Percentiles rank a stretch among this genome's conserved stretches.
Evolutionary conservation across 2,888 invertebrate species (phyloP).

Genomic region (Cephus pygmeus): DNA sequence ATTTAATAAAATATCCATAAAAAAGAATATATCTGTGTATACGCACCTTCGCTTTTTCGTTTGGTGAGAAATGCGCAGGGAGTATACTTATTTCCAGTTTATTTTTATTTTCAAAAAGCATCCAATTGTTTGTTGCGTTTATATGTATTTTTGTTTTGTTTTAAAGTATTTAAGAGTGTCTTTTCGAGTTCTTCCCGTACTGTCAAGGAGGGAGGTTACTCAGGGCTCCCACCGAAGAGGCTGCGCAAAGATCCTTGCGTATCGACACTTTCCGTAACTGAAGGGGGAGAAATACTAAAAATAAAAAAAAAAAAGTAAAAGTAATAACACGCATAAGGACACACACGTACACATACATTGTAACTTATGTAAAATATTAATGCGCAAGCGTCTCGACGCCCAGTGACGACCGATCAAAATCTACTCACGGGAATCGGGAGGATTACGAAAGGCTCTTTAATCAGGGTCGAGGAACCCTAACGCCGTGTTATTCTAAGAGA

Average conservation of each 20-base stretch:
- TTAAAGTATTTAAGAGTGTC: not conserved
- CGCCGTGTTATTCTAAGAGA: not conserved
- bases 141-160: not conserved
- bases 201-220: conserved; percentile 35
- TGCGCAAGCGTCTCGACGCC: not conserved
- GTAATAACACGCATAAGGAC: not conserved
- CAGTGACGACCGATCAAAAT: not conserved
- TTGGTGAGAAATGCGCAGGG: not conserved
- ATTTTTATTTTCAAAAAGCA: not conserved
- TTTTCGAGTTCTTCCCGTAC: not conserved
- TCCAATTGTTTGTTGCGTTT: not conserved
- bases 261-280: not conserved
- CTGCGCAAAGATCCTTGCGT: conserved; percentile 24
- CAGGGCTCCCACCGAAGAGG: conserved; percentile 39
- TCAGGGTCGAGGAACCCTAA: not conserved
- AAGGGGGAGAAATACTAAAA: not conserved
- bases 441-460: not conserved
- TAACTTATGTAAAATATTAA: not conserved
- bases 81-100: not conserved
- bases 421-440: not conserved
- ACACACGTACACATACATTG: not conserved
- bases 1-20: not conserved
- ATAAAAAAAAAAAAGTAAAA: not conserved
- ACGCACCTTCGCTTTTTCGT: not conserved
- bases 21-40: not conserved